These are phyloP conservation scores for Passer domesticus DNA, from an alignment of 2,113 vertebrate genomes.

Conservation along the genomic window DNA sequence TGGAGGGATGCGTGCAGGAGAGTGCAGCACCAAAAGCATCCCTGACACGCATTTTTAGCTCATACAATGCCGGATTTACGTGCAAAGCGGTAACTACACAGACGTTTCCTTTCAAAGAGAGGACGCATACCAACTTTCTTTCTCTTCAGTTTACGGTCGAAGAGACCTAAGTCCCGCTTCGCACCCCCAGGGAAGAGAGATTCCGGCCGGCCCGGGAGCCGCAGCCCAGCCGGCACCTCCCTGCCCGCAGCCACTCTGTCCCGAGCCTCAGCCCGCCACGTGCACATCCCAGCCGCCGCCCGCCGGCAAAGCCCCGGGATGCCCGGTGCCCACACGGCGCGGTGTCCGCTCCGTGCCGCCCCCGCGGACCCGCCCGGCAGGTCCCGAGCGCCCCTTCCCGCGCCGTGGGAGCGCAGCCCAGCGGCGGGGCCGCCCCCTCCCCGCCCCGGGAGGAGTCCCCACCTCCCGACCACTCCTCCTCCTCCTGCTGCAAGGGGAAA, in stretches of 20 bases:
- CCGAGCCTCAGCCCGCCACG: neutral
- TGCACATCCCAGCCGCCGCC: neutral
- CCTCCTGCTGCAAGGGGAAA: constrained; percentile 51
- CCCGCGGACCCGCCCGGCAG: rapidly evolving
- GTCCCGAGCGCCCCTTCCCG: neutral
- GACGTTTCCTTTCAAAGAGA: neutral
- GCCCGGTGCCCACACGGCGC: neutral
- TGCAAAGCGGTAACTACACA: neutral
- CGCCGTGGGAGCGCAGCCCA: neutral
- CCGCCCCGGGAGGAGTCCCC: constrained; percentile 1
- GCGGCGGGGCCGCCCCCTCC: neutral
- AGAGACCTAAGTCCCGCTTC: neutral
- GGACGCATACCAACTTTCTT: neutral
- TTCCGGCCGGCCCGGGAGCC: neutral
- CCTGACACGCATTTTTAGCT: neutral
- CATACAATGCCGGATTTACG: neutral
- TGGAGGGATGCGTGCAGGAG: rapidly evolving
- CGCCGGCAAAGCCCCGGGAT: neutral
- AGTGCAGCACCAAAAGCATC: neutral
- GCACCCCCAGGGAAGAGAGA: neutral
- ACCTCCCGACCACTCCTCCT: constrained; percentile 14
- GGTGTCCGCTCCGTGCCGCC: neutral
- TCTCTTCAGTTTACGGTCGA: neutral
- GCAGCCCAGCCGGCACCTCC: neutral
- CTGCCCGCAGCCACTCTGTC: neutral